phyloP scores from a whole-genome alignment of 1,140 invertebrate species.

The Trichonephila inaurata region DNA sequence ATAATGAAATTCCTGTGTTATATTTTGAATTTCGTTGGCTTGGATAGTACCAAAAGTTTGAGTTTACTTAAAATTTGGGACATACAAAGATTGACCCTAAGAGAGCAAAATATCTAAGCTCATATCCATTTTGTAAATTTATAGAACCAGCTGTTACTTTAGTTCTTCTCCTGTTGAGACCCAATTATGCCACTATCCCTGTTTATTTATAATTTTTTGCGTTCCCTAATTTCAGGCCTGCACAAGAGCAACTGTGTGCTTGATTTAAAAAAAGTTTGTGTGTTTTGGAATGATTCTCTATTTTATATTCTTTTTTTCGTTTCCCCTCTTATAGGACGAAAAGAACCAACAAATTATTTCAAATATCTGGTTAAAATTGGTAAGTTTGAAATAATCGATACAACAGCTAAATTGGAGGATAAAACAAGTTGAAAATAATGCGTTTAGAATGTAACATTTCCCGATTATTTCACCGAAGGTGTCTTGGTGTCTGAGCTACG shows the following conservation, averaged over 20 bases:
- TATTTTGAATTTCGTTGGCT: no score
- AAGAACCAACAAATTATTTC: conserved; percentile 96
- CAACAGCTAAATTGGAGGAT: conserved; percentile 79
- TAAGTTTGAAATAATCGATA: conserved; percentile 83
- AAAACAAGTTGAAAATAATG: conserved; percentile 78
- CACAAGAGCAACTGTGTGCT: conserved; percentile 76
- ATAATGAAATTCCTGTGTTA: no score
- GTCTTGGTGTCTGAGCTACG: neutral
- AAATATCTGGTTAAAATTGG: conserved; percentile 95
- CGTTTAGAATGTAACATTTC: neutral
- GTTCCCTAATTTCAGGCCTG: conserved; percentile 74
- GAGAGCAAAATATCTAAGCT: neutral
- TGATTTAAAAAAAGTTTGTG: conserved; percentile 76
- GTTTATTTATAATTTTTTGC: conserved; percentile 77
- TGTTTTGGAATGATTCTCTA: conserved; percentile 76
- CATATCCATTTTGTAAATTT: conserved; percentile 35
- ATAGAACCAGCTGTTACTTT: conserved; percentile 73
- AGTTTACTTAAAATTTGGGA: no score
- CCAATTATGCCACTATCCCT: conserved; percentile 68
- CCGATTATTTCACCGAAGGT: neutral
- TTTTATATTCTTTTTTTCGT: conserved; percentile 80
- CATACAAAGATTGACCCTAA: no score
- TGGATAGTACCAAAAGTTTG: no score
- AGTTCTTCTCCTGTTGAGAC: conserved; percentile 73
- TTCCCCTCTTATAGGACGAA: conserved; percentile 88